Conservation (phyloP, 1,140 invertebrate genomes). For the Theocolax elegans region DNA sequence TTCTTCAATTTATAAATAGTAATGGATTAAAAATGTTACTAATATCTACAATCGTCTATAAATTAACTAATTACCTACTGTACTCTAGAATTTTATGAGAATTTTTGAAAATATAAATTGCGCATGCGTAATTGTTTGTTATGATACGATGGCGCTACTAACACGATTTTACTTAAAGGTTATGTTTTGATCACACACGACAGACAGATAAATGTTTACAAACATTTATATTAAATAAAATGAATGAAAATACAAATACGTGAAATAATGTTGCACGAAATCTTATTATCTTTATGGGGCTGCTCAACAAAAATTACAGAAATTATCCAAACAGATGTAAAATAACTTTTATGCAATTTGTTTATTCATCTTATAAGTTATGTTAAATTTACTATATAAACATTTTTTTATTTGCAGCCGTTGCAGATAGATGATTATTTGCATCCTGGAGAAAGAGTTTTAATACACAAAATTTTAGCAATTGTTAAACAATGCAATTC, state of each 20-base stretch:
- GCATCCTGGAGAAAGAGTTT: slow-evolving; percentile 60
- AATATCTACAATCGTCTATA: too few species aligned
- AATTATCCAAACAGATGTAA: slow-evolving; percentile 60
- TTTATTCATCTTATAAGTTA: slow-evolving; percentile 14
- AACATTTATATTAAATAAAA: too few species aligned
- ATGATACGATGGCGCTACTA: too few species aligned
- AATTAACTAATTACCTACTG: too few species aligned
- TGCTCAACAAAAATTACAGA: slow-evolving; percentile 59
- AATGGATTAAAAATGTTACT: too few species aligned
- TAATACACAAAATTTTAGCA: slow-evolving; percentile 58
- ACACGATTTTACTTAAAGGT: too few species aligned
- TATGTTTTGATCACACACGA: too few species aligned
- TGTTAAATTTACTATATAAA: slow-evolving; percentile 1
- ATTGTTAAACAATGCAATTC: slow-evolving; percentile 59
- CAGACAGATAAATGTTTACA: too few species aligned
- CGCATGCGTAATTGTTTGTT: too few species aligned
- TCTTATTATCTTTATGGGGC: slow-evolving; percentile 62
- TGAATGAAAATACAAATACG: not conserved
- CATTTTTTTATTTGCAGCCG: slow-evolving; percentile 45
- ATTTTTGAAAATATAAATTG: too few species aligned
- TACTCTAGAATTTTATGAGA: too few species aligned
- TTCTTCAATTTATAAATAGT: too few species aligned
- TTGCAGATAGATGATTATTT: slow-evolving; percentile 58
- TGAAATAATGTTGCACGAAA: slow-evolving; percentile 62
- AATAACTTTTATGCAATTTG: slow-evolving; percentile 28